Evolutionary conservation across 2,113 vertebrate genomes (phyloP).

Genomic region (Sisor rabdophorus): DNA sequence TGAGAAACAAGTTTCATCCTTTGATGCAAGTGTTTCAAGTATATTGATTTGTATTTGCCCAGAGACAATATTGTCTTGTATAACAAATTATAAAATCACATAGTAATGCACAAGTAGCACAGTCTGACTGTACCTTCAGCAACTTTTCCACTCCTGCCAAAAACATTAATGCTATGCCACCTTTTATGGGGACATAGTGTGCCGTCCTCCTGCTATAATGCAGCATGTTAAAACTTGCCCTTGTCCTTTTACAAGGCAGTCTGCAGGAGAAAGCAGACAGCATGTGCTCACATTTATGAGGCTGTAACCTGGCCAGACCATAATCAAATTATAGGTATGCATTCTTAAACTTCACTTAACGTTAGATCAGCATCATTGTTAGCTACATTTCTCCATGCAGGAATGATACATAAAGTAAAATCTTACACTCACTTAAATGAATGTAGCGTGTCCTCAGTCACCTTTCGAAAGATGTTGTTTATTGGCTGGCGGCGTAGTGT

Average conservation of each 20-base stretch:
- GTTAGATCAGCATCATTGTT: neutral
- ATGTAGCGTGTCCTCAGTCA: neutral
- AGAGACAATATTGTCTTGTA: neutral
- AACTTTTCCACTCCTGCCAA: neutral
- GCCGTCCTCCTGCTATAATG: constrained; percentile 2
- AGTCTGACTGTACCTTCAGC: constrained; percentile 16
- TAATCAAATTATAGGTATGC: neutral
- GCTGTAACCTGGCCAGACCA: neutral
- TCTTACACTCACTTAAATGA: neutral
- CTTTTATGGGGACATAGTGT: constrained; percentile 29
- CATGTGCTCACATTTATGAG: neutral
- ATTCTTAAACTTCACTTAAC: neutral
- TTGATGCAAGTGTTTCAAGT: neutral
- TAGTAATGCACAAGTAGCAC: too few relatives aligned
- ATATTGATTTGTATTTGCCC: neutral
- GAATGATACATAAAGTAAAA: neutral
- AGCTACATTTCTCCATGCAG: neutral
- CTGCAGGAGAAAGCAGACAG: neutral
- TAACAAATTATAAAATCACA: too few relatives aligned
- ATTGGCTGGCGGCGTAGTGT: too few relatives aligned
- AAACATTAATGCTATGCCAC: constrained; percentile 21
- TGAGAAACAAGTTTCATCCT: neutral
- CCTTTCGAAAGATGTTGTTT: constrained; percentile 8
- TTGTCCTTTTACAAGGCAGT: neutral
- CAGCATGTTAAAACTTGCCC: constrained; percentile 20